Conservation (phyloP, 2,113 vertebrate species). For the Osmerus eperlanus region DNA sequence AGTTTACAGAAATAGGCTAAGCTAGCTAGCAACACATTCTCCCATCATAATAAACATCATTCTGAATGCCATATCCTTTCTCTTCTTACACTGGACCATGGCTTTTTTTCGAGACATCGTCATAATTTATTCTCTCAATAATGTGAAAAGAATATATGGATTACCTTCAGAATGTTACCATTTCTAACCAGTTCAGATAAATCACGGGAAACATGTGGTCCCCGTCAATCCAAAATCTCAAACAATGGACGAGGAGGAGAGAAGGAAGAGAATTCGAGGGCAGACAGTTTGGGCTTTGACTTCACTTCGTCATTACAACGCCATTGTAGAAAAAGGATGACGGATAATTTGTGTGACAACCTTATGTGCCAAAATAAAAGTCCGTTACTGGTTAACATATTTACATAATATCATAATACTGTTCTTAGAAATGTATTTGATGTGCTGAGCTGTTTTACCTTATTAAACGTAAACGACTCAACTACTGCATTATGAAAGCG, state of each 20-base stretch:
- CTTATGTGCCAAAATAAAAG: slow-evolving; percentile 65
- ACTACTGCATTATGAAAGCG: too few relatives aligned
- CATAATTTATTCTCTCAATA: too few relatives aligned
- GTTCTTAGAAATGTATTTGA: background rate
- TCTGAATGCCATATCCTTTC: too few relatives aligned
- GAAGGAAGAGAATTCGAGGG: background rate
- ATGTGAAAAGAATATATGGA: background rate
- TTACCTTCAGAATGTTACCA: slow-evolving; percentile 37
- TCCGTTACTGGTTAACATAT: slow-evolving; percentile 3
- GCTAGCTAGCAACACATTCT: too few relatives aligned
- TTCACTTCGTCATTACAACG: background rate
- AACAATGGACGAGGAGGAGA: background rate
- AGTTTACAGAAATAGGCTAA: too few relatives aligned
- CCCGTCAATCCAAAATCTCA: slow-evolving; percentile 7
- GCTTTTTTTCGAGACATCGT: too few relatives aligned
- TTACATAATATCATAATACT: background rate
- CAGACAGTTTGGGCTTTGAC: slow-evolving; percentile 8
- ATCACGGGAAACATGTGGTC: slow-evolving; percentile 1
- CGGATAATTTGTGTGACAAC: slow-evolving; percentile 36
- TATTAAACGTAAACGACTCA: too few relatives aligned
- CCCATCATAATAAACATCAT: too few relatives aligned
- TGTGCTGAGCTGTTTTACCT: too few relatives aligned
- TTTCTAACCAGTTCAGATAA: slow-evolving; percentile 22
- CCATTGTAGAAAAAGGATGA: slow-evolving; percentile 13
- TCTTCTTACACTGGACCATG: too few relatives aligned